Evolutionary conservation across 2,888 invertebrate genomes (phyloP), one percentile per base, ranked within the genome.

Genomic region (Thecocarcelia acutangulata): DNA sequence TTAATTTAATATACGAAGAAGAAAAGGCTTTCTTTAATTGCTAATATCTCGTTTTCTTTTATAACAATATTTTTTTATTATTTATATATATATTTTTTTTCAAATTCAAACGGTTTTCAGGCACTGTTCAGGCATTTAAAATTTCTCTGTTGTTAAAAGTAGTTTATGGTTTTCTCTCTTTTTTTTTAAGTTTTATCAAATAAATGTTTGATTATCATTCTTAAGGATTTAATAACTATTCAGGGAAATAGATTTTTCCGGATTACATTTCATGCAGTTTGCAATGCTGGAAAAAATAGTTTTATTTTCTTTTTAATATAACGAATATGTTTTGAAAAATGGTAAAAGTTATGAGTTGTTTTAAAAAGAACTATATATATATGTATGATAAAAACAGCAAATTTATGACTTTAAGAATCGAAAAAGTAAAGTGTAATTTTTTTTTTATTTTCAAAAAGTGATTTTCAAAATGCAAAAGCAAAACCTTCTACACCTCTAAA

Each of bases 221-320:
- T 70, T 59, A 61, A 54, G 52, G 59, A 64, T 69, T 88, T 80
- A 88, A 87, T 87, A 88, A 85, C 87, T 87, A 86, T 87, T 88
- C 83, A 88, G 85, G 83, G 88, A 86, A 85, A 89, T 85, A 72
- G 88, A 86, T 84, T 89, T 89, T 87, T 89, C 88, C 88, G 88
- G 88, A 86, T 88, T 89, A 87, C 88, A 89, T 88, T 89, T 89
- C 89, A 89, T 89, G 88, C 89, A 89, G 88, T 88, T 89, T 85
- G 88, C 87, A 87, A 88, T 87, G 87, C 88, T 89, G 88, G 85
- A 89, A 88, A 73, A 84, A 86, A 86, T 84, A 82, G 33, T 61
- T 82, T 66, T 58, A 73, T 54, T 40, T 56, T 56, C 37, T 46
- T 5, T 44, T 37, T 58, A 63, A 15, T 72, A 33, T 66, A 50